Base-by-base conservation (phyloP, 2,888 invertebrate genomes). In the Ganaspis brasiliensis region DNA sequence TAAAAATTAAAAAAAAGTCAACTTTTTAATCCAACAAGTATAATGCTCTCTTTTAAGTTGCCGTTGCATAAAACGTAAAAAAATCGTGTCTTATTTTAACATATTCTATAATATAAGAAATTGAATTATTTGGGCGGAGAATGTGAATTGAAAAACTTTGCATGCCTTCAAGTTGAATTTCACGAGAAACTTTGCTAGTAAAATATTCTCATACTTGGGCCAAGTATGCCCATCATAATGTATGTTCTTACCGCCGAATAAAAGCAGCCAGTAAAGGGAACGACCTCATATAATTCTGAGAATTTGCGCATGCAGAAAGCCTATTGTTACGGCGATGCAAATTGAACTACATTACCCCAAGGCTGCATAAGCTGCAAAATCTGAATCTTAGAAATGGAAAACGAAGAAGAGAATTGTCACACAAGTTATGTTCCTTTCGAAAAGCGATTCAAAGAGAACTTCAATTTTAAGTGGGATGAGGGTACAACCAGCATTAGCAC, bases 261-360 rank as follows among this genome's bases (percentile, higher is more conserved):
- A 31, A 57, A 61, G 10, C 19, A 37, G 37, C 61, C 37, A 19
- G 19, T 61, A 19, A 9, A 19, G 16, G 52, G 52, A 16, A 61
- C 61, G 37, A 61, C 61, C 61, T 61, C 61, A 61, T 61, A 61
- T 61, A 61, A 61, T 19, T 59, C 57, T 16, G 37, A 19, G 61
- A 61, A 61, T 61, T 61, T 61, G 61, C 16, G 61, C 61, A 61
- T 61, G 61, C 37, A 61, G 61, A 52, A 61, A 61, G 61, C 61
- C 61, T 37, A 61, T 61, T 61, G 61, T 61, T 61, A 61, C 21
- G n/a, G 19, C 61, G 37, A 61, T 61, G 61, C 61, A 61, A 61
- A 61, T 61, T 37, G 61, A 61, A 61, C 61, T 61, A 19, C 61
- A 61, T 61, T 61, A 61, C 37, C 37, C 37, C 31, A 61, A 12